Conservation (phyloP, 1,140 invertebrate species). For the Notospermus geniculatus region DNA sequence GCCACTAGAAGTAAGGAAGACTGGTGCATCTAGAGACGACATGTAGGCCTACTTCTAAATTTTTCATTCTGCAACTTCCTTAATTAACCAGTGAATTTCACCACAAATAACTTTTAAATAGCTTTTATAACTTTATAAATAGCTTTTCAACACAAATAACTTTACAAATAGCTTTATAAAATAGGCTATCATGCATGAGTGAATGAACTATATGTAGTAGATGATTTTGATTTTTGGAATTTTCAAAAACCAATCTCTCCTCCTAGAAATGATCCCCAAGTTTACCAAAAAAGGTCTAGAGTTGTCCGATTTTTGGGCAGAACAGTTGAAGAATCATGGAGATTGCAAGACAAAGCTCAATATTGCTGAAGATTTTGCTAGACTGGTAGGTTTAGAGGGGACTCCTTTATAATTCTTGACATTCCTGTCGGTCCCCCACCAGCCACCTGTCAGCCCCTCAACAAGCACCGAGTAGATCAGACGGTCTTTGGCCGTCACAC, state of each 20-base stretch:
- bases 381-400: background rate
- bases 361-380: background rate
- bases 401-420: too few relatives aligned
- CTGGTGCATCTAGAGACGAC: background rate
- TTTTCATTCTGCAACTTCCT: background rate
- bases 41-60: background rate
- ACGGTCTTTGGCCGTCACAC: too few relatives aligned
- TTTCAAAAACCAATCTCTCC: too few relatives aligned
- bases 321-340: background rate
- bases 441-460: too few relatives aligned
- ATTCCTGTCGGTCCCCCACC: too few relatives aligned
- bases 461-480: too few relatives aligned
- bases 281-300: background rate
- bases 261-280: constrained; percentile 1
- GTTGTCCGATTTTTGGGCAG: background rate
- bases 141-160: too few relatives aligned
- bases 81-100: too few relatives aligned
- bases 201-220: too few relatives aligned
- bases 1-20: constrained; percentile 2
- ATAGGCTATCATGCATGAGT: background rate
- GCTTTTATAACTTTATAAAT: background rate
- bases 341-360: background rate
- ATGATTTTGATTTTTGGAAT: background rate
- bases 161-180: background rate
- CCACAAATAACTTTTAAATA: background rate